Conservation (phyloP, 2,113 vertebrate species). For the Ptychochromis oligacanthus region DNA sequence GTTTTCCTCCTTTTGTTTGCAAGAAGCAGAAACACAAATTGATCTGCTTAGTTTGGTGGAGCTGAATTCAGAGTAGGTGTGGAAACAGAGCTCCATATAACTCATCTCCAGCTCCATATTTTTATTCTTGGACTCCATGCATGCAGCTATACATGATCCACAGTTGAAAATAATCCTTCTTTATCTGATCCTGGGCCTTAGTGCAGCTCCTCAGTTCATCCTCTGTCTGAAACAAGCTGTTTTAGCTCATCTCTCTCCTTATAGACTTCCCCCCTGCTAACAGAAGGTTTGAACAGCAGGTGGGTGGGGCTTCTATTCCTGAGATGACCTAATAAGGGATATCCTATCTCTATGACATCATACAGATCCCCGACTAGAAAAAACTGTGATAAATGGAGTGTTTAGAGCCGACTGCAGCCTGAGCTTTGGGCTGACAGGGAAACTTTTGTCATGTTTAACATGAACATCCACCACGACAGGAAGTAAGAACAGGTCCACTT, state of each 20-base stretch:
- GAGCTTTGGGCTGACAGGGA: rapidly evolving
- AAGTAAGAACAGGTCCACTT: too few relatives aligned
- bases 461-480: too few relatives aligned
- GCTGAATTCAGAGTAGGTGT: neutral
- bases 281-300: too few relatives aligned
- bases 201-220: neutral
- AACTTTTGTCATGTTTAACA: too few relatives aligned
- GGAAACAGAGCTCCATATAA: neutral
- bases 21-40: neutral
- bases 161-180: neutral
- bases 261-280: too few relatives aligned
- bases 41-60: neutral
- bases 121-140: neutral
- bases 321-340: neutral
- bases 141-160: neutral
- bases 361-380: neutral
- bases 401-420: neutral
- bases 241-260: too few relatives aligned
- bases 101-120: rapidly evolving
- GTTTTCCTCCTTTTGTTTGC: too few relatives aligned
- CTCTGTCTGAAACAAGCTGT: neutral
- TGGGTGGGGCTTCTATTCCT: too few relatives aligned
- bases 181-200: neutral
- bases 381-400: neutral
- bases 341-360: neutral